Evolutionary conservation across 2,113 vertebrate genomes (phyloP).

Genomic region (Glareola pratincola): DNA sequence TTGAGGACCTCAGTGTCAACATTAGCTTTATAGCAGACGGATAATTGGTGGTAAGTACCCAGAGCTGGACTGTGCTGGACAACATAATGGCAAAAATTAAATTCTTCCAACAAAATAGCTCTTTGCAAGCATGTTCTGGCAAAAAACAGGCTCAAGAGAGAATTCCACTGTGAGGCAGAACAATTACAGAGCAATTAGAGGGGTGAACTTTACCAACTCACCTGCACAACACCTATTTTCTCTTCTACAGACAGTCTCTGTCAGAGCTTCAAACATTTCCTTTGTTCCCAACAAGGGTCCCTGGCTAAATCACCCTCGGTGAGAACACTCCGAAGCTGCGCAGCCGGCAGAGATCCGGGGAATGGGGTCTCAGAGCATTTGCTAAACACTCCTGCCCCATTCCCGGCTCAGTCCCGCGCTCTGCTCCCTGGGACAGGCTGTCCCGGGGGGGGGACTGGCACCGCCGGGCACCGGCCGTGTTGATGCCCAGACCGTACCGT

Average conservation of each 20-base stretch:
- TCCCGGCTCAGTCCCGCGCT: background rate
- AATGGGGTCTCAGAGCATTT: background rate
- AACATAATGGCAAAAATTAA: constrained; percentile 63
- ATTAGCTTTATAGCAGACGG: constrained; percentile 57
- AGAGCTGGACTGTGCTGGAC: constrained; percentile 43
- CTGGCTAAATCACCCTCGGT: background rate
- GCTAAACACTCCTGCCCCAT: background rate
- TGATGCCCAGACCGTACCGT: fast-evolving
- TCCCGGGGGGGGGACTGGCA: background rate
- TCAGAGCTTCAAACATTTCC: background rate
- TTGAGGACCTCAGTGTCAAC: constrained; percentile 63
- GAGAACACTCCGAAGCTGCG: background rate
- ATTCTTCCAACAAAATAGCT: constrained; percentile 40
- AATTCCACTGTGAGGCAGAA: background rate
- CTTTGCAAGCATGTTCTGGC: background rate
- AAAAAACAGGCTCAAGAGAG: background rate
- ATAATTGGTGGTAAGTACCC: constrained; percentile 65
- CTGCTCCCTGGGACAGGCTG: no score
- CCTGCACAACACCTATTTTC: constrained; percentile 33
- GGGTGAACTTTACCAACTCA: constrained; percentile 3
- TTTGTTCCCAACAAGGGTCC: background rate
- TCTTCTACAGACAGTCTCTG: background rate
- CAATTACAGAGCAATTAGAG: constrained; percentile 35
- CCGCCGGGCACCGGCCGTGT: fast-evolving
- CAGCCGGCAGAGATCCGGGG: background rate